Evolutionary conservation across 2,113 vertebrate genomes (phyloP), one percentile per base, ranked within the genome.

Genomic region (Actinemys pallida): DNA sequence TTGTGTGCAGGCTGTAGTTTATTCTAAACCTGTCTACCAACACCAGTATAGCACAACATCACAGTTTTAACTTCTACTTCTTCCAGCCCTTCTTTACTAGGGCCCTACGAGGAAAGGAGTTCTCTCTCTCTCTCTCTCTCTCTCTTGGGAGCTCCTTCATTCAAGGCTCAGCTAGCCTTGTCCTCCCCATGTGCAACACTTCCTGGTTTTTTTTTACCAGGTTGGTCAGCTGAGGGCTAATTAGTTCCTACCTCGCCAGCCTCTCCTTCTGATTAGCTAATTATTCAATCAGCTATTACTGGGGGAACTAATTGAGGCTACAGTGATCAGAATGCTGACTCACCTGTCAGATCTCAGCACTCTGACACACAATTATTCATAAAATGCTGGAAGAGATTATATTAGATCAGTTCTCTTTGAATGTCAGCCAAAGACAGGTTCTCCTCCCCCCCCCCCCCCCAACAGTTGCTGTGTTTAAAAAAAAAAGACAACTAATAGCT

Each of bases 371-470:
- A 14, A 17, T 65, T 65, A 65, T 65, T 65, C 31, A 35, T 65
- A 31, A 65, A 65, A 65, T 35, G 31, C 31, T 17, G 14, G 62
- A 65, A 65, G 62, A 65, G 14, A 6, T 65, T 35, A 35, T 65
- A 35, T 35, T 65, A 65, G 59, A 62, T 7, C 59, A 62, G 4
- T 5, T 4, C 22, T 12, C 13, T 45, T 57, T 94, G 20, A 79
- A 87, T 1, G 79, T 14, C 27, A 59, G 1, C 9, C 29, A 83
- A 79, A 83, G 35, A 52, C 11, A 13, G 29, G 59, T 14, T 62
- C 29, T 13, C 50, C n/a, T 8, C 8, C 2, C 5, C 1, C 0
- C n/a, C n/a, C 8, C 3, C 25, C 39, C 11, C 39, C 4, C 39
- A 80, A 50, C n/a, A 3, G 4, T 79, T 93, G 52, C 56, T 82